Percentiles rank a stretch among this genome's conserved stretches.
Conservation (phyloP, 2,797 vertebrate species). For the Phrynocephalus vlangalii region DNA sequence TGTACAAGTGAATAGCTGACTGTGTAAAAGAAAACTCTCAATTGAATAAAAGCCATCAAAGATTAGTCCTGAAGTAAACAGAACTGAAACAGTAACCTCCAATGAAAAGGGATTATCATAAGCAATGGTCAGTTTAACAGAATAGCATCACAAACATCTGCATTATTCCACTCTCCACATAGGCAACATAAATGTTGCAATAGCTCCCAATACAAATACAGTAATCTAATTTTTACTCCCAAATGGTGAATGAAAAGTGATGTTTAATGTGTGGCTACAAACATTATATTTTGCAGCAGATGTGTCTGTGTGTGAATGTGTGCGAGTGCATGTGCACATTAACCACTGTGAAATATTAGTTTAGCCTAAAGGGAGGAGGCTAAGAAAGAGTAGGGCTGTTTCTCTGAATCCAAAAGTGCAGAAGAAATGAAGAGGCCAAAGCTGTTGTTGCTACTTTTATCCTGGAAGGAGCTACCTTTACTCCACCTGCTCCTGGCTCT, state of each 20-base stretch:
- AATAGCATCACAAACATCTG: background rate
- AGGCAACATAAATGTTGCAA: background rate
- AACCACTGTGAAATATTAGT: too few species aligned
- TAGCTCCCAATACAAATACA: slow-evolving; percentile 12
- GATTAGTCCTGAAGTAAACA: background rate
- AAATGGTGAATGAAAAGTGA: slow-evolving; percentile 2
- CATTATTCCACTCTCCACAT: too few species aligned
- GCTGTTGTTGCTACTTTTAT: too few species aligned
- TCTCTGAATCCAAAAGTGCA: too few species aligned
- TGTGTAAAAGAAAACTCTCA: background rate
- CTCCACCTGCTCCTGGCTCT: too few species aligned
- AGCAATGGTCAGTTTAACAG: background rate
- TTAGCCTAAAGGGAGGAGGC: too few species aligned
- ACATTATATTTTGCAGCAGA: background rate
- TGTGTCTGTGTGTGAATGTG: too few species aligned
- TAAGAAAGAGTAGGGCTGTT: too few species aligned
- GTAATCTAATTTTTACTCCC: slow-evolving; percentile 14
- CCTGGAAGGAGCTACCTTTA: too few species aligned
- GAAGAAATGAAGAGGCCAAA: too few species aligned
- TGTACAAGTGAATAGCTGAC: background rate
- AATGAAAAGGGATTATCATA: background rate
- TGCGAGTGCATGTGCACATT: background rate
- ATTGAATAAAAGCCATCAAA: background rate
- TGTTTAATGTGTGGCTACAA: background rate
- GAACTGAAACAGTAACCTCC: background rate